Evolutionary conservation across 37 sponge, comb jelly and placozoan genomes (phyloP).

Genomic region (Tethya wilhelma): DNA sequence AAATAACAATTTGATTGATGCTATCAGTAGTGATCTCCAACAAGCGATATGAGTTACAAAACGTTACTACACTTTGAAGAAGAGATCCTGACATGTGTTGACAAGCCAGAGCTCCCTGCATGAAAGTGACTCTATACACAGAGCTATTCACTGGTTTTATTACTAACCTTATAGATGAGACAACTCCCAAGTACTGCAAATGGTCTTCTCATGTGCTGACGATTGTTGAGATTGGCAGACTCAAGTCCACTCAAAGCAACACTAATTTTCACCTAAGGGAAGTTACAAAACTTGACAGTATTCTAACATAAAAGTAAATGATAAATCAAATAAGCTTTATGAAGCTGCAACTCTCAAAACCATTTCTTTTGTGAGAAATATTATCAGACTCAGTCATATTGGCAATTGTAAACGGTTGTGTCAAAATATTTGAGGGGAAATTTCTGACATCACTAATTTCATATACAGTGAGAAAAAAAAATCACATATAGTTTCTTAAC

Average conservation of each 20-base stretch:
- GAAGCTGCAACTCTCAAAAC: not conserved
- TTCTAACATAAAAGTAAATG: no score
- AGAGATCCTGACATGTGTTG: conserved; percentile 34
- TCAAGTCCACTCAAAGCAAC: conserved; percentile 37
- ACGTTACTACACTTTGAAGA: conserved; percentile 19
- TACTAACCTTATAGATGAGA: conserved; percentile 50
- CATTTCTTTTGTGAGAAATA: no score
- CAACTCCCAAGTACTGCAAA: conserved; percentile 44
- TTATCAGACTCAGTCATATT: not conserved
- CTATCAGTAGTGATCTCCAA: conserved; percentile 44
- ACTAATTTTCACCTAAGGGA: conserved; percentile 44
- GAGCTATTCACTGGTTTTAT: not conserved
- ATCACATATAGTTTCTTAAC: not conserved
- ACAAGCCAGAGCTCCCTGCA: conserved; percentile 51
- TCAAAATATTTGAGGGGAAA: no score
- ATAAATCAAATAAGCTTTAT: not conserved
- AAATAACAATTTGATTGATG: conserved; percentile 50
- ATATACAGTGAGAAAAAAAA: no score
- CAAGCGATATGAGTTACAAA: conserved; percentile 43
- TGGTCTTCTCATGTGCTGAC: conserved; percentile 7
- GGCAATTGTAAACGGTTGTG: not conserved
- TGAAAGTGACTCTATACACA: no score
- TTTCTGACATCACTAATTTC: no score
- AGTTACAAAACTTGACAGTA: no score
- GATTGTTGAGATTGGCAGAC: conserved; percentile 29